Evolutionary conservation across 2,797 vertebrate species (phyloP).

Genomic region (Halcyon leucocephala): DNA sequence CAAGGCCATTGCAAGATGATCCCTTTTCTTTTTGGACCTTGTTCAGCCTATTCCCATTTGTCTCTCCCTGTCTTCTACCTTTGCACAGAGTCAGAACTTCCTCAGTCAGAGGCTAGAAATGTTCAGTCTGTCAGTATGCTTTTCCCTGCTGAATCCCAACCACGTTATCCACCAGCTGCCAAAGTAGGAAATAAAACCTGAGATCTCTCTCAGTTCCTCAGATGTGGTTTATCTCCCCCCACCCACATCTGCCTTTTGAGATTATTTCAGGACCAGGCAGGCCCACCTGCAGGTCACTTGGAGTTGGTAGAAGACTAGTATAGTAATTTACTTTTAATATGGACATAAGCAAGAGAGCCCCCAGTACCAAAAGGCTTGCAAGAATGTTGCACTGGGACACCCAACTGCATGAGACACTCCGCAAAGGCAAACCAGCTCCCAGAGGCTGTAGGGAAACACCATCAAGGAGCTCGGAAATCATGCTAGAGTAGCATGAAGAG

Average conservation of each 20-base stretch:
- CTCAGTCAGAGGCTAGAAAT: neutral
- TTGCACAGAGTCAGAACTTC: neutral
- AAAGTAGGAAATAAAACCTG: constrained; percentile 12
- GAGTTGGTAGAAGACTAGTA: neutral
- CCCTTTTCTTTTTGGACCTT: neutral
- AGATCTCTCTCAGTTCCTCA: constrained; percentile 26
- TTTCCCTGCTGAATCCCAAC: neutral
- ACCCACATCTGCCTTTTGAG: neutral
- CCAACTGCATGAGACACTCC: neutral
- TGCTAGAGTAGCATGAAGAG: neutral
- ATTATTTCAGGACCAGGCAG: neutral
- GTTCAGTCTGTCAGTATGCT: neutral
- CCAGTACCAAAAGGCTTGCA: neutral
- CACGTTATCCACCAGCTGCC: neutral
- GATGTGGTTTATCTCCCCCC: neutral
- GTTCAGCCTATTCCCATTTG: neutral
- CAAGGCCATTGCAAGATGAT: neutral
- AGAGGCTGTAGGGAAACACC: neutral
- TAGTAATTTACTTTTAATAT: neutral
- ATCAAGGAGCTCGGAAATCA: neutral
- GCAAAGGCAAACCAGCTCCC: neutral
- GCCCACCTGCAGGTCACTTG: neutral
- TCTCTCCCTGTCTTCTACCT: neutral
- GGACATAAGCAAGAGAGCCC: neutral
- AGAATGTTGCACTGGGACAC: neutral